Base-by-base conservation (phyloP, 1,140 invertebrate genomes). In the Reticulitermes speratus region DNA sequence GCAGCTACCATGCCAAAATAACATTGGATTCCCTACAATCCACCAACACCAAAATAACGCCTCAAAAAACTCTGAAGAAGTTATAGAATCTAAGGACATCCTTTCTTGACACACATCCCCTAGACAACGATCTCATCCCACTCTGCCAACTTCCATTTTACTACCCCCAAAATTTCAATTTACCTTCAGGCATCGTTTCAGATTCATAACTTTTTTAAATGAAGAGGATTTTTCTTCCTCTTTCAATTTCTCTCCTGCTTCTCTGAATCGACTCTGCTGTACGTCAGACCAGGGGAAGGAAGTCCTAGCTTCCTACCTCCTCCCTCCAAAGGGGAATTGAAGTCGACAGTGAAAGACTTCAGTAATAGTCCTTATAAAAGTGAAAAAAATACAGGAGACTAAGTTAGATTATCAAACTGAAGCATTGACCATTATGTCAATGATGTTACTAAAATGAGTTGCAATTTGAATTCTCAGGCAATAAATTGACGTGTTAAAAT, bases 181-280 rank as follows among this genome's bases (percentile, higher is more conserved):
- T 75, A 30, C 25, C 65, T 75, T 75, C 65, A 75, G n/a, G 65
- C 65, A 75, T 75, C 25, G 65, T 30, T 75, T 75, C 65, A 75
- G 65, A 75, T 75, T 75, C 65, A 75, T 75, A 75, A 75, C 25
- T 30, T 75, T 55, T 75, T 75, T 65, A 65, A 75, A 75, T 75
- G 65, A 75, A 75, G 65, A 75, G 25, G 55, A 1, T 75, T 14
- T 30, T 14, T 30, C n/a, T 30, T 75, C 65, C 6, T 75, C 65
- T 75, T 75, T 75, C 65, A 75, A 75, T 75, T 75, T 75, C 25
- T 25, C 65, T 75, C 65, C n/a, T 30, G 65, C 65, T 75, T 11
- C 65, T 11, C 8, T 30, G 65, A 75, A 30, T 75, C 25, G 25
- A 14, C 6, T 75, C 25, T 14, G 25, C 65, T 75, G 65, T 75